Conservation (phyloP, 2,113 vertebrate genomes). For the Sterna hirundo region DNA sequence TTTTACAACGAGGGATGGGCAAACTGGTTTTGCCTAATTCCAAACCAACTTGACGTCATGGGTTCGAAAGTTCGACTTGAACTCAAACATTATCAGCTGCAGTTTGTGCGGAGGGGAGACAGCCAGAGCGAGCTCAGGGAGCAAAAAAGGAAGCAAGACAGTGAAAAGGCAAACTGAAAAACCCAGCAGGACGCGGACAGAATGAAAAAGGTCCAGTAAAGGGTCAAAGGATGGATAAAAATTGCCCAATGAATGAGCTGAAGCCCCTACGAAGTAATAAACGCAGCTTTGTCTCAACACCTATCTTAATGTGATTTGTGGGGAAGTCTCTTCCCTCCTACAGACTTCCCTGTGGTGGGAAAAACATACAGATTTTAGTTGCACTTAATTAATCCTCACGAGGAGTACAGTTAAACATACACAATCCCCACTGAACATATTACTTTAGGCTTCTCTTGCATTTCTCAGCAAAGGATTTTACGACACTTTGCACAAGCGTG, state of each 20-base stretch:
- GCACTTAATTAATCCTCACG: not conserved
- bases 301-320: not conserved
- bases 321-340: not conserved
- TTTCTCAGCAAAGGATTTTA: not conserved
- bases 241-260: not conserved
- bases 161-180: not conserved
- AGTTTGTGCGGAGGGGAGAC: not conserved
- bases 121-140: not conserved
- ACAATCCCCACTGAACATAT: not conserved
- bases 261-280: not conserved
- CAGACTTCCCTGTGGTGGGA: not conserved
- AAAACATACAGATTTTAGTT: not conserved
- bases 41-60: constrained; percentile 15
- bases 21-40: constrained; percentile 68
- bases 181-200: not conserved
- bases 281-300: not conserved
- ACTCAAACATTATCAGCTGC: not conserved
- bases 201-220: not conserved
- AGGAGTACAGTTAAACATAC: not conserved
- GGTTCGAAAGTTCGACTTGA: constrained; percentile 61
- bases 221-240: not conserved
- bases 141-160: not conserved
- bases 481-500: not conserved
- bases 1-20: constrained; percentile 50
- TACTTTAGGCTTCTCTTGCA: not conserved